Evolutionary conservation across 2,113 vertebrate species (phyloP), one percentile per base, ranked within the genome.

Genomic region (Nothobranchius furzeri): DNA sequence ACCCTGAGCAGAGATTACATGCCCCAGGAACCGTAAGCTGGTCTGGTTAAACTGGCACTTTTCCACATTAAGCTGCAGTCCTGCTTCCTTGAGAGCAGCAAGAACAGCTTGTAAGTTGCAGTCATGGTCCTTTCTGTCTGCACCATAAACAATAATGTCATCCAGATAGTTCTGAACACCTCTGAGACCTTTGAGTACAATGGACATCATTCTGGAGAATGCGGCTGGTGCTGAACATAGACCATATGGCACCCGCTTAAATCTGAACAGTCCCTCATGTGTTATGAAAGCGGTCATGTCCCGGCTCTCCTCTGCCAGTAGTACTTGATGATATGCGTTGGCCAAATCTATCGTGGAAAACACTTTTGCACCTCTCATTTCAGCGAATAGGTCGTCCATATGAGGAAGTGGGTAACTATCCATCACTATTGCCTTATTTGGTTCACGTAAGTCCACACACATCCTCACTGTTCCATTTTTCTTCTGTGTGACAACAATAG

Each of bases 241-340:
- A 11, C 40, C 57, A 9, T 24, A 46, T 9, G 17, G 57, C 1
- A 60, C 57, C 46, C 20, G 0, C 1, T 7, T 1, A 12, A 60
- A 60, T 3, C 42, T 30, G 42, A 46, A 60, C 4, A 30, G 57
- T 46, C 42, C 42, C 14, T 60, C 20, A 7, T 25, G 17, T 14
- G 57, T 60, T 60, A 60, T 46, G 20, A 46, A 46, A 1, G 57
- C 57, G 12, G 20, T 60, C 42, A 46, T 25, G 20, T 60, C 42
- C 7, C 12, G 12, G 42, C 57, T 59, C 5, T 45, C 57, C 3
- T 45, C 40, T 45, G 57, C 57, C 1, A 60, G 42, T 2, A 45
- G n/a, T 12, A 60, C 17, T 36, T 60, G 12, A 46, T 60, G 12
- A 46, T 60, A 60, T 30, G 56, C 6, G 24, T 43, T 24, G 4